Evolutionary conservation across 2,797 vertebrate genomes (phyloP), one percentile per base, ranked within the genome.

Genomic region (Chloroceryle inda): DNA sequence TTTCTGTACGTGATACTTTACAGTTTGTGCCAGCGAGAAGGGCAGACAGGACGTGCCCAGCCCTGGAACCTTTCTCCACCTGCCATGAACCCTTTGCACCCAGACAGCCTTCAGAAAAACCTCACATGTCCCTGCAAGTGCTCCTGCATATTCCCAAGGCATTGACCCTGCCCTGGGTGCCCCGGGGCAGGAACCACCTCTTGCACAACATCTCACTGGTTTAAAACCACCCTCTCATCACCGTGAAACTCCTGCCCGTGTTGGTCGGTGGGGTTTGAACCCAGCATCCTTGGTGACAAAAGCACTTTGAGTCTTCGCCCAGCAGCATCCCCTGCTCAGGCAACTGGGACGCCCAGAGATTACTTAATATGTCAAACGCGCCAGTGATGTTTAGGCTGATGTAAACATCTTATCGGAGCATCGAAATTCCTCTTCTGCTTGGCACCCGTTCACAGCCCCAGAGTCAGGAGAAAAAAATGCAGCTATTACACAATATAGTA

Each of bases 341-440:
- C 20, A 1, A 64, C 73, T 11, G 37, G 80, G 78, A 82, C 37
- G 53, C 92, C 90, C 84, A 59, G 91, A 56, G 93, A 95, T 97
- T 79, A 94, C 90, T 96, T 87, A 50, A 97, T 76, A 86, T 64
- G 96, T 96, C 96, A 97, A 72, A 73, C 40, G 58, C 93, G 92
- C 95, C 84, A 77, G 96, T 49, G 72, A 95, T 89, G 93, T 96
- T 97, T 91, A 91, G 92, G 97, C 97, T 96, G 97, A 98, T 97
- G 96, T 96, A 97, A 98, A 98, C 97, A 97, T 97, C 98, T 98
- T 98, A 98, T 98, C 97, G 4, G 92, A 92, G 92, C 88, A 92
- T 96, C 89, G 91, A 26, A 92, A 97, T 97, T 96, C 96, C 89
- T 92, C 62, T 63, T 63, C 89, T 84, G 75, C 97, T 98, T 98